Conservation (phyloP, 2,888 invertebrate genomes). For the Acanthosepion pharaonis region DNA sequence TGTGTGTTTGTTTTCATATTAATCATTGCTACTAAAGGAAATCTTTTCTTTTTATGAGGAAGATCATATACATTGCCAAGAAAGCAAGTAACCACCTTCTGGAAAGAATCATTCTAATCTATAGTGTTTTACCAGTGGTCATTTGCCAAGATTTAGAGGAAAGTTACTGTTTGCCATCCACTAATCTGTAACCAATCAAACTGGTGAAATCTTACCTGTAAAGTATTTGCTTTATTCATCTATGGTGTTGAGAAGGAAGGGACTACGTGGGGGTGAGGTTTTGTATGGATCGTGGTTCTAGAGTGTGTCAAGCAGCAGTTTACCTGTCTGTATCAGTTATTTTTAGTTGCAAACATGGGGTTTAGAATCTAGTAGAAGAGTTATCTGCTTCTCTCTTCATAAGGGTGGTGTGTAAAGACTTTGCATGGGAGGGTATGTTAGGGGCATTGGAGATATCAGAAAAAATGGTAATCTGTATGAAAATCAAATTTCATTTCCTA, state of each 20-base stretch:
- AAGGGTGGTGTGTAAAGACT: background rate
- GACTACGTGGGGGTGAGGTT: background rate
- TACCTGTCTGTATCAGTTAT: conserved; percentile 13
- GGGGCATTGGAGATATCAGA: background rate
- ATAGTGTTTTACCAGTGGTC: background rate
- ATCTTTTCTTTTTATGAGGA: background rate
- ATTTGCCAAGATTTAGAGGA: background rate
- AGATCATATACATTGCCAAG: background rate
- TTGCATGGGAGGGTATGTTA: background rate
- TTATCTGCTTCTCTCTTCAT: background rate
- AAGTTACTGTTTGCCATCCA: background rate
- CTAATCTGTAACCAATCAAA: background rate
- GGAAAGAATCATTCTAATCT: background rate
- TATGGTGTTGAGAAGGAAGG: background rate
- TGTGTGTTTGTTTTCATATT: too few relatives aligned
- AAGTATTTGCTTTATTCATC: background rate
- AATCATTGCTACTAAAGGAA: background rate
- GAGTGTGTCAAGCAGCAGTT: background rate
- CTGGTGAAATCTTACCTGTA: background rate
- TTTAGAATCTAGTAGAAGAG: background rate
- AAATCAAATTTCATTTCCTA: background rate
- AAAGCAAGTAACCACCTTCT: background rate
- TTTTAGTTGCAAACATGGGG: background rate
- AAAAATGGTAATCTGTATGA: background rate
- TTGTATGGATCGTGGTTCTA: background rate